Base-by-base conservation (phyloP, 1,140 invertebrate genomes). In the Ceratoteleas bidentatus region DNA sequence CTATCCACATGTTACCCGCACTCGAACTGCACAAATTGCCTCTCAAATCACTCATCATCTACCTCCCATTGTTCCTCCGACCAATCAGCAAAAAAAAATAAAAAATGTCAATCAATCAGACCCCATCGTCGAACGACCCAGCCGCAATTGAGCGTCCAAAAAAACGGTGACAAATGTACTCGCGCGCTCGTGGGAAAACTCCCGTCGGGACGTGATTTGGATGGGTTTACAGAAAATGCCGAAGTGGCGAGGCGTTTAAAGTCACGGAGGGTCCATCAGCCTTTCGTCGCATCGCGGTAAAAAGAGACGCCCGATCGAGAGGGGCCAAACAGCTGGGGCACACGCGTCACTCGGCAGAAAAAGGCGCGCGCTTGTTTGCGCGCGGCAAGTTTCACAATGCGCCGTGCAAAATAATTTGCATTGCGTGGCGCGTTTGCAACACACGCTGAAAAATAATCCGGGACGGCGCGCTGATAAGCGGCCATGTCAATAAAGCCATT, bases 271-370 rank as follows among this genome's bases (percentile, higher is more conserved):
- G 64, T 65, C 75, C 74, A 77, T 49, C 76, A 58, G 64, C 73
- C 57, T 62, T 64, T 77, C 69, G 69, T 68, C 7, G 15, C 13
- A 33, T 60, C 34, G 14, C 56, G 45, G 64, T 49, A 65, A 78
- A 65, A 62, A 70, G 53, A 68, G 47, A 60, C 24, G 16, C 24
- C 56, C 58, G 54, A 32, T 52, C 45, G 11, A 2, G 57, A 70
- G 78, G 78, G 65, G 40, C 16, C 0, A 8, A 61, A 54, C 73
- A 81, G 78, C 64, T 81, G 78, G 58, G 64, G 53, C 50, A 81
- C 78, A 81, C 65, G 70, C 78, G 78, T 75, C 58, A 75, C 45
- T 56, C 24, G 0, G 24, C 24, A 36, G 52, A 81, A 62, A 80
- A 62, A 62, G 38, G 34, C 57, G 34, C 57, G 34, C 50, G 57